Base-by-base conservation (phyloP, 2,888 invertebrate species). In the Callyntrura sp. region DNA sequence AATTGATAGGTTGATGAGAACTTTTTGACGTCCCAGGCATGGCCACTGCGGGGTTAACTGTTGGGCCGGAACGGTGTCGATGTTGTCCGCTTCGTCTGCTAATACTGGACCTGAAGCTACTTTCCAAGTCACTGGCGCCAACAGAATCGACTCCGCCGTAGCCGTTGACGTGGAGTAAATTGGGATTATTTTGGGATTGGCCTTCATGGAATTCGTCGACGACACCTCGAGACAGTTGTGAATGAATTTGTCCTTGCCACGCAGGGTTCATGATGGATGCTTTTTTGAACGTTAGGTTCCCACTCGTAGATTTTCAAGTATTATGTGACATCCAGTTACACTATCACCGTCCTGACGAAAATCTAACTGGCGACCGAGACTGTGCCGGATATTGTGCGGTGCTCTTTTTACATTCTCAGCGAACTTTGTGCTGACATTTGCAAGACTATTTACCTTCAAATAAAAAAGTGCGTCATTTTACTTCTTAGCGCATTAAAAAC, bases 201-300 rank as follows among this genome's bases (percentile, higher is more conserved):
- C 14, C 45, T 9, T 70, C 79, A 35, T 55, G 81, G 83, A 73
- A 28, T 76, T 84, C 62, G 51, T 86, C 87, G 2, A 35, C 17
- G 86, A 87, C 23, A 55, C 79, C 48, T 78, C 81, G 45, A 76
- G 90, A 79, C 84, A 90, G 78, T 20, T 84, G 82, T 11, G 91
- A 88, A 84, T 88, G 90, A 23, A 91, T 91, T 68, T 91, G 91
- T 11, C 91, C 90, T 85, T 91, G 90, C 68, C 88, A 90, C 11
- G 90, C 90, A 48, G 91, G 91, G 88, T 91, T 91, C 92, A 92
- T 92, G 6, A 28, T 85, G 45, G 35, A 48, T 65, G 14, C 0
- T 62, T 9, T 8, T 48, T 23, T n/a, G 20, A 35, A 62, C 43
- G 23, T 68, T 23, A 0, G 43, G 73, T 60, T 68, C 73, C 85